These are phyloP conservation scores for Sapayoa aenigma DNA, from an alignment of 2,113 vertebrate genomes.

Conservation along the genomic window DNA sequence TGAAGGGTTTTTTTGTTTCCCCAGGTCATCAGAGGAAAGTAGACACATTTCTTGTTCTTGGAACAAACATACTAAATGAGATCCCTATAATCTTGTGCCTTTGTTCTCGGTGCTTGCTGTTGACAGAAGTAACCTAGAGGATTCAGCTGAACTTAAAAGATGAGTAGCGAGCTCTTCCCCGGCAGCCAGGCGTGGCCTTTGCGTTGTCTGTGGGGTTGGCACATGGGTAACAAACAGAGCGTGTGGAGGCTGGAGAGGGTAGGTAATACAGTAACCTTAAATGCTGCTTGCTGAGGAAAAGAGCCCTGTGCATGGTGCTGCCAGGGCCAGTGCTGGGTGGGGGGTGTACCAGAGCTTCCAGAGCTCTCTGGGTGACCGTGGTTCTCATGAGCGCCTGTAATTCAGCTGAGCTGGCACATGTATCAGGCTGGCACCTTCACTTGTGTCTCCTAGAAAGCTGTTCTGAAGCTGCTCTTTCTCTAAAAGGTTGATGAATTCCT, in stretches of 20 bases:
- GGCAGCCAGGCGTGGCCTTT: accelerated
- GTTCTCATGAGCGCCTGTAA: accelerated
- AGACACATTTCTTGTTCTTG: background rate
- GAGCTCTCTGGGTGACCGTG: accelerated
- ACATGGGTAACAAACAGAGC: accelerated
- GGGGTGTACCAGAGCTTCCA: background rate
- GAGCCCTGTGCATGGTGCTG: accelerated
- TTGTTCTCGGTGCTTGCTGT: background rate
- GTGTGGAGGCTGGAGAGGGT: background rate
- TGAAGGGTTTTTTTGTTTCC: conserved; percentile 36
- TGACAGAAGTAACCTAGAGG: conserved; percentile 4
- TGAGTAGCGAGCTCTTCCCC: background rate
- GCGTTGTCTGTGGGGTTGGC: background rate
- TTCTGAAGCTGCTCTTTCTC: accelerated
- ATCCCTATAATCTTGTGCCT: background rate
- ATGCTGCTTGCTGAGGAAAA: background rate
- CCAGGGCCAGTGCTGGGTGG: background rate
- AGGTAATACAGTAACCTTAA: accelerated
- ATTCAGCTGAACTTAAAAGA: background rate
- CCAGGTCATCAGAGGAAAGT: conserved; percentile 17
- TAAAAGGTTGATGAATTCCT: background rate
- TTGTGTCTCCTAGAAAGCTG: background rate
- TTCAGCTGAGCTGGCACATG: accelerated
- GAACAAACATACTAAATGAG: background rate
- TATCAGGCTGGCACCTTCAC: accelerated